phyloP scores from a whole-genome alignment of 2,888 invertebrate species.

The Petrolisthes cinctipes region DNA sequence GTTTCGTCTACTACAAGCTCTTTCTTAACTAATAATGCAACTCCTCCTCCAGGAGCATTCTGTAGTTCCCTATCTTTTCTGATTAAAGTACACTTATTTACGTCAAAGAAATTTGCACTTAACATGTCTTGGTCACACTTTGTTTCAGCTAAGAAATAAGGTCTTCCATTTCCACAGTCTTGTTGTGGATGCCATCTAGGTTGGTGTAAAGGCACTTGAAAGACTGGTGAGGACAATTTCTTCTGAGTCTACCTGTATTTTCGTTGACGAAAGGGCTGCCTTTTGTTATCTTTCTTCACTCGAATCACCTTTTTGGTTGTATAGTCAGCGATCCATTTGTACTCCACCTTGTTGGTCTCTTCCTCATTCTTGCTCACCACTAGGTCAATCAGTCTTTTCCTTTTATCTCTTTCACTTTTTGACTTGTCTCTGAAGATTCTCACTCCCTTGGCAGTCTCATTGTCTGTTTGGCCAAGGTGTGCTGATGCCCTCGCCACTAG shows the following conservation, averaged over 20 bases:
- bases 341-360: background rate
- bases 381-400: too few species aligned
- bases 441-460: background rate
- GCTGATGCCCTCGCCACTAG: constrained; percentile 1
- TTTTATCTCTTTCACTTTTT: background rate
- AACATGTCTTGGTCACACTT: background rate
- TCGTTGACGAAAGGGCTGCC: background rate
- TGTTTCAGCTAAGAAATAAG: background rate
- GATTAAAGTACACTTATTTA: too few species aligned
- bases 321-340: background rate
- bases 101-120: too few species aligned
- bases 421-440: background rate
- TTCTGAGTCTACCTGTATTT: background rate
- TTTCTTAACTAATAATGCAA: background rate
- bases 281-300: background rate
- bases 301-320: background rate
- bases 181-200: constrained; percentile 1
- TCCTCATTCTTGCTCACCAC: background rate
- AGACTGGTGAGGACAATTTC: too few species aligned
- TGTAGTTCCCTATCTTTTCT: too few species aligned
- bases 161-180: background rate
- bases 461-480: background rate
- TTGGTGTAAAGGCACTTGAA: too few species aligned
- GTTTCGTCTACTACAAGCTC: background rate
- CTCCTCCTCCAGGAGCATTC: background rate